These are phyloP conservation scores for Calidris pygmaea DNA, from an alignment of 2,113 vertebrate species.

Conservation along the genomic window DNA sequence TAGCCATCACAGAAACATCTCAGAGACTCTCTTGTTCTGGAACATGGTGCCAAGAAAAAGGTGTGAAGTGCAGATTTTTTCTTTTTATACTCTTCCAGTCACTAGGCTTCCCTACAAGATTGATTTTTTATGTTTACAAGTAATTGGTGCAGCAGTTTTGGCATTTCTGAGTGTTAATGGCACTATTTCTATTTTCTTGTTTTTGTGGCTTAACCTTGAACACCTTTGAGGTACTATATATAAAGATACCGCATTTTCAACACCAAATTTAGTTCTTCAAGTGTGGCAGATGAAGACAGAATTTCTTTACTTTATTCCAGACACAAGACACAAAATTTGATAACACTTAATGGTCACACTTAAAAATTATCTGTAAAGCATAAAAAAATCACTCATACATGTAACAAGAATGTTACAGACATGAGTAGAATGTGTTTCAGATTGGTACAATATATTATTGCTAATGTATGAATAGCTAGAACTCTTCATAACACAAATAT, in stretches of 20 bases:
- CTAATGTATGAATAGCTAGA: neutral
- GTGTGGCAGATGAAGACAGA: neutral
- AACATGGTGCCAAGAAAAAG: neutral
- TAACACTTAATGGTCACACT: neutral
- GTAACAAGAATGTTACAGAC: neutral
- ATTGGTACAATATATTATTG: neutral
- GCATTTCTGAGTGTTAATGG: neutral
- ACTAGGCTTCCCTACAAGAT: neutral
- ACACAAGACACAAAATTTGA: neutral
- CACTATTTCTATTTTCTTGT: neutral
- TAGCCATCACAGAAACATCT: accelerated
- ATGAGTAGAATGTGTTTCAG: neutral
- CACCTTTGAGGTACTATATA: neutral
- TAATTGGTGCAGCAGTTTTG: neutral
- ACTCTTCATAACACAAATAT: neutral
- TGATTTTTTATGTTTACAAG: neutral
- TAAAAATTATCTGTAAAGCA: neutral
- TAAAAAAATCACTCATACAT: accelerated
- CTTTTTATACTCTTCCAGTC: neutral
- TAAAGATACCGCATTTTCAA: neutral
- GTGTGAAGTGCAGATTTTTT: neutral
- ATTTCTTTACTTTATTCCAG: neutral
- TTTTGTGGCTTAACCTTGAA: neutral
- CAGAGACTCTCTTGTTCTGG: neutral
- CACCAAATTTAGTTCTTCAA: neutral